Evolutionary conservation across 2,797 vertebrate genomes (phyloP).

Genomic region (Pteropus rufus): DNA sequence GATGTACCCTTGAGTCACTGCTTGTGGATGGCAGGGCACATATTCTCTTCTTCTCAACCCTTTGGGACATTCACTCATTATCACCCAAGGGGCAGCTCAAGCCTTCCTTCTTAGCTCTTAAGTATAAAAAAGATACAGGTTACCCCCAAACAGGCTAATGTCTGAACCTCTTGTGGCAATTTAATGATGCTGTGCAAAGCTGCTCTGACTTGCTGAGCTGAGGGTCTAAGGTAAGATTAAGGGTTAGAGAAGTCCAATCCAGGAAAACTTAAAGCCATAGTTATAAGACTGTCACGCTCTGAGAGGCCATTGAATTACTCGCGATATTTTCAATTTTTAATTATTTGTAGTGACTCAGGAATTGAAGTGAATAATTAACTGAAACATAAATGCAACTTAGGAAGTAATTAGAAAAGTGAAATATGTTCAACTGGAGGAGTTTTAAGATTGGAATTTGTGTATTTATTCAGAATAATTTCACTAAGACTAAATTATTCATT

Average conservation of each 20-base stretch:
- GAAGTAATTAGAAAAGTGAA: slow-evolving; percentile 79
- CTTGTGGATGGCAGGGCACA: background rate
- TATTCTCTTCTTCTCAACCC: background rate
- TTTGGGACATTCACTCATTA: background rate
- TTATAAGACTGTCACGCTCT: background rate
- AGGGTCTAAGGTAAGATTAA: background rate
- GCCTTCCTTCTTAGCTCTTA: background rate
- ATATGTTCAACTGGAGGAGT: slow-evolving; percentile 19
- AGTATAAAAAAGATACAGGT: background rate
- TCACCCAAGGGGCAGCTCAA: background rate
- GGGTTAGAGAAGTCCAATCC: background rate
- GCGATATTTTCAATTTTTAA: slow-evolving; percentile 28
- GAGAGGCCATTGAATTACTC: background rate
- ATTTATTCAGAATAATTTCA: slow-evolving; percentile 12
- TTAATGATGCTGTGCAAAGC: background rate
- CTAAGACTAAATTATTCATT: slow-evolving; percentile 38
- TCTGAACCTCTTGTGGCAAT: background rate
- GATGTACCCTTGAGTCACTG: background rate
- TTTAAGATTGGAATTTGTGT: slow-evolving; percentile 5
- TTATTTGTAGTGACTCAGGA: slow-evolving; percentile 76
- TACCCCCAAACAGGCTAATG: background rate
- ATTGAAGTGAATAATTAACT: slow-evolving; percentile 80
- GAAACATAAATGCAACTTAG: slow-evolving; percentile 74
- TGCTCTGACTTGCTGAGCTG: background rate
- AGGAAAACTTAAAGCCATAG: background rate